Conservation (phyloP, 2,888 invertebrate species). For the Cerastis rubricosa region DNA sequence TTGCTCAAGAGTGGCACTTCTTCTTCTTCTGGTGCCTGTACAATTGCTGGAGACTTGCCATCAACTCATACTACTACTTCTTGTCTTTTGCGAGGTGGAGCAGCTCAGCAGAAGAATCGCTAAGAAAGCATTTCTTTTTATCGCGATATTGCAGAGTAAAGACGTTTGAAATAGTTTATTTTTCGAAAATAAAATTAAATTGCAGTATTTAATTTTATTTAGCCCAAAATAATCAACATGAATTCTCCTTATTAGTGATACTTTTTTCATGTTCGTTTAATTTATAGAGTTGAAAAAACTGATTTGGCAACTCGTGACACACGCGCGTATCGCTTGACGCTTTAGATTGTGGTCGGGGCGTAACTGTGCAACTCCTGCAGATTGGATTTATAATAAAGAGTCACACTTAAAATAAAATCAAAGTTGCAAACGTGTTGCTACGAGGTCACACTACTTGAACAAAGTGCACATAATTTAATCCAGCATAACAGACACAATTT, state of each 20-base stretch:
- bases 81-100: background rate
- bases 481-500: constrained; percentile 37
- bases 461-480: constrained; percentile 52
- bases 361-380: background rate
- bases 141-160: too few relatives aligned
- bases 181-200: too few relatives aligned
- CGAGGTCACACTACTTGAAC: constrained; percentile 5
- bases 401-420: constrained; percentile 11
- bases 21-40: background rate
- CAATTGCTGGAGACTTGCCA: background rate
- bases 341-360: background rate
- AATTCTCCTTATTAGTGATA: too few relatives aligned
- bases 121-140: too few relatives aligned
- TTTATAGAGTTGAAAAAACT: background rate
- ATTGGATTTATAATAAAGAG: background rate
- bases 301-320: background rate
- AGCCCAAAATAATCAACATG: too few relatives aligned
- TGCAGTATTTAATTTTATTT: too few relatives aligned
- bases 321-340: background rate
- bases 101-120: background rate
- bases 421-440: background rate
- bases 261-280: background rate
- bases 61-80: background rate
- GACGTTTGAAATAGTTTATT: too few relatives aligned
- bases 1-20: background rate